A percentile compares a stretch with the other conserved stretches of the same genome.
phyloP scores from a whole-genome alignment of 2,113 vertebrate genomes.

The Rhipidura dahli region DNA sequence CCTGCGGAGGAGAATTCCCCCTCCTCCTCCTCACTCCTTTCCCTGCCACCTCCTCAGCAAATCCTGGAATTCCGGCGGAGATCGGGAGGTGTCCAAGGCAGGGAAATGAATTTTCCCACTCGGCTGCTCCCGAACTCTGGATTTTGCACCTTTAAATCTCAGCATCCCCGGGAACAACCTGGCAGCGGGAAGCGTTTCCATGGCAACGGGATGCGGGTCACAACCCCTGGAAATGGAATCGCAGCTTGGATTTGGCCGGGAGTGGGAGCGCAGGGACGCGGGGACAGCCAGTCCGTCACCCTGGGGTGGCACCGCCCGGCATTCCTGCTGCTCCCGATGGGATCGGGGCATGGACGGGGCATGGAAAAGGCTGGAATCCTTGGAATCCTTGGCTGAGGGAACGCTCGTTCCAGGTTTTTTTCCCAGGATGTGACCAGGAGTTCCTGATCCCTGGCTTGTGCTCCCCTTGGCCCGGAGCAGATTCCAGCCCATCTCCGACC shows the following conservation, averaged over 20 bases:
- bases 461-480: neutral
- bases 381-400: neutral
- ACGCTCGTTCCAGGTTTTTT: neutral
- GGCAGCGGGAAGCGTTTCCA: constrained; percentile 76
- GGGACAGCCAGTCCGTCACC: constrained; percentile 77
- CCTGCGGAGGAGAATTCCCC: neutral
- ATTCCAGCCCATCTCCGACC: neutral
- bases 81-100: neutral
- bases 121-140: neutral
- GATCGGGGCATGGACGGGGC: neutral
- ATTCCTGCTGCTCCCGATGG: neutral
- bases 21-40: neutral
- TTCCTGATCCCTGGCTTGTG: neutral
- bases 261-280: constrained; percentile 58
- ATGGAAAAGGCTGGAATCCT: neutral
- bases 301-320: neutral
- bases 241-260: constrained; percentile 76
- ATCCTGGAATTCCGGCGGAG: neutral
- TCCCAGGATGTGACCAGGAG: neutral
- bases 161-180: constrained; percentile 66
- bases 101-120: constrained; percentile 27
- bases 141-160: constrained; percentile 70
- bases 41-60: neutral
- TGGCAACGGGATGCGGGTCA: constrained; percentile 77
- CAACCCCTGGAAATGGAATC: constrained; percentile 79